These are phyloP conservation scores for Pristis pectinata DNA, from an alignment of 2,797 vertebrate genomes.

Conservation along the genomic window DNA sequence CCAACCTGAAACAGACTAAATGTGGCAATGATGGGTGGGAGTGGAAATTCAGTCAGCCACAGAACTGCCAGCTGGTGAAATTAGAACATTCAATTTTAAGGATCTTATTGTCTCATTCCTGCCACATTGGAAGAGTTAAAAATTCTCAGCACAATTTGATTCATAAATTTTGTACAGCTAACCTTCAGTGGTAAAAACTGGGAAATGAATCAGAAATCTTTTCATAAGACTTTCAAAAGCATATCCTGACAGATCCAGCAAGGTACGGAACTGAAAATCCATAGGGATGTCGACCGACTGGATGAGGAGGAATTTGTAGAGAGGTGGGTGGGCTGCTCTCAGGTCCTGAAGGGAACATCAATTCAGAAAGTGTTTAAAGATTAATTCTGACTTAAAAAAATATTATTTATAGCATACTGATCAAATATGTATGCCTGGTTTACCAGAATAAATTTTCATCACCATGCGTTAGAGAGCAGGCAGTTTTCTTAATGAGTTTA, in stretches of 20 bases:
- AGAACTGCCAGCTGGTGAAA: neutral
- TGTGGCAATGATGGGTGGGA: neutral
- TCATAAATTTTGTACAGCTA: neutral
- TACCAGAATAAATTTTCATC: neutral
- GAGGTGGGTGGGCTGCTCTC: neutral
- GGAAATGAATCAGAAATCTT: neutral
- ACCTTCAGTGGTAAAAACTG: neutral
- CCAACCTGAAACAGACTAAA: neutral
- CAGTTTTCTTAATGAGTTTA: neutral
- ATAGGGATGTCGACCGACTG: neutral
- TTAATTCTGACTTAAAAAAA: neutral
- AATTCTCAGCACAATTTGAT: neutral
- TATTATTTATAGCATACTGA: neutral
- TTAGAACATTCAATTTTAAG: neutral
- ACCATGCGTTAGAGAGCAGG: neutral
- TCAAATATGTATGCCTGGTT: conserved; percentile 4
- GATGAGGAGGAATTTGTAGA: neutral
- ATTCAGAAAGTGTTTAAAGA: conserved; percentile 2
- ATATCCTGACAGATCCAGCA: neutral
- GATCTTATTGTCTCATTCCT: neutral
- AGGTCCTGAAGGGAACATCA: neutral
- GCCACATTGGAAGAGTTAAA: neutral
- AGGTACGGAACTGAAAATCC: neutral
- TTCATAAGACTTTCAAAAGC: neutral
- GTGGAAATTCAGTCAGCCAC: neutral